These are phyloP conservation scores for Hemibagrus wyckioides DNA, from an alignment of 2,113 vertebrate genomes.

Conservation along the genomic window DNA sequence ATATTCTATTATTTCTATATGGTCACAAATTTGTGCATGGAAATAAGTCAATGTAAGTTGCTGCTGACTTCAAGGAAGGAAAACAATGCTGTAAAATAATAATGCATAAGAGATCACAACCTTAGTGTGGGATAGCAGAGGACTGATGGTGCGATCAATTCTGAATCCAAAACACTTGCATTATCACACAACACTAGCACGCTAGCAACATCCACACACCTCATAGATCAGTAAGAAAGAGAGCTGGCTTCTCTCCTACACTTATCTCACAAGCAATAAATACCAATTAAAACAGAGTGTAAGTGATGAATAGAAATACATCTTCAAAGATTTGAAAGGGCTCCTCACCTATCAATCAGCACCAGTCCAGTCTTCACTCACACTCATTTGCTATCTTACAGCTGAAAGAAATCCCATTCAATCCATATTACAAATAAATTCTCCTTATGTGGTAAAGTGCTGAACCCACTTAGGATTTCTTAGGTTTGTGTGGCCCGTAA, in stretches of 20 bases:
- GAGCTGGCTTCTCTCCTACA: constrained; percentile 65
- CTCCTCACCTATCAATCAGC: constrained; percentile 42
- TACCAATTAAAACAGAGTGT: constrained; percentile 68
- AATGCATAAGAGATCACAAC: constrained; percentile 36
- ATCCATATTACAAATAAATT: constrained; percentile 36
- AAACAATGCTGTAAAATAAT: constrained; percentile 4
- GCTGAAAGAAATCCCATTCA: constrained; percentile 23
- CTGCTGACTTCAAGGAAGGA: background rate
- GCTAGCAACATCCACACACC: constrained; percentile 62
- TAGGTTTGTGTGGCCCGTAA: constrained; percentile 35
- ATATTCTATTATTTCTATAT: background rate
- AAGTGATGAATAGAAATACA: constrained; percentile 61
- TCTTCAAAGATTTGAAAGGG: constrained; percentile 56
- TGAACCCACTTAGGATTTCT: constrained; percentile 15
- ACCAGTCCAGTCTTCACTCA: constrained; percentile 3
- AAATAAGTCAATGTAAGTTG: background rate
- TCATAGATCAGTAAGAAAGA: constrained; percentile 67
- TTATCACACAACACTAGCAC: constrained; percentile 66
- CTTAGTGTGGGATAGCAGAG: constrained; percentile 18
- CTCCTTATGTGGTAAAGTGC: constrained; percentile 23
- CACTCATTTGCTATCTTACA: constrained; percentile 32
- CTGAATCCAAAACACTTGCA: constrained; percentile 61
- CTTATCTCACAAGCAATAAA: constrained; percentile 74
- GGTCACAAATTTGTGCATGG: background rate
- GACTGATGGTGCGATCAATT: constrained; percentile 55